Percentiles rank a stretch among this genome's conserved stretches.
Conservation (phyloP, 2,113 vertebrate species). For the Sorex araneus region DNA sequence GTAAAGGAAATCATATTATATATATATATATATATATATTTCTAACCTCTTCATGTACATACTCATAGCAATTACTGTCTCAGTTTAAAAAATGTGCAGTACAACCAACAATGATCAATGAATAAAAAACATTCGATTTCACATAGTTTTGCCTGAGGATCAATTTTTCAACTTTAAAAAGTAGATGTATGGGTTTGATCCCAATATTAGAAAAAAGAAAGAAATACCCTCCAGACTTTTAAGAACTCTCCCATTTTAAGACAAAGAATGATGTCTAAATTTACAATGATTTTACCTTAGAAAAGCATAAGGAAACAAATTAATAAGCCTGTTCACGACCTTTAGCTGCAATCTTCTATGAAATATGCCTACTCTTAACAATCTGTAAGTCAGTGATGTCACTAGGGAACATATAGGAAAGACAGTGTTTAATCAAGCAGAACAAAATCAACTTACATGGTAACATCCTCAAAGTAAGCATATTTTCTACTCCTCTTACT, state of each 20-base stretch:
- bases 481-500: constrained; percentile 41
- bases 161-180: constrained; percentile 50
- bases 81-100: constrained; percentile 35
- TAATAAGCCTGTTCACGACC: neutral
- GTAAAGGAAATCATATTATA: constrained; percentile 49
- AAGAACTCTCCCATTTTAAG: neutral
- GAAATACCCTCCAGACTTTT: neutral
- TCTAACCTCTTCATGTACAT: constrained; percentile 39
- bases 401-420: constrained; percentile 11
- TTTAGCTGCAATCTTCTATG: constrained; percentile 32
- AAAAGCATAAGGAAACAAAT: constrained; percentile 47
- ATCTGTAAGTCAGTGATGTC: neutral
- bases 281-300: neutral
- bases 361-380: constrained; percentile 39
- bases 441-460: constrained; percentile 33
- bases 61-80: constrained; percentile 24
- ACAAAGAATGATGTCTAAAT: constrained; percentile 37
- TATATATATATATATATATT: constrained; percentile 52
- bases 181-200: no score
- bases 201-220: no score
- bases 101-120: constrained; percentile 48
- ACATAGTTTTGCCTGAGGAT: neutral
- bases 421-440: neutral
- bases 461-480: neutral
- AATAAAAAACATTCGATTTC: constrained; percentile 8